A percentile compares a stretch with the other conserved stretches of the same genome.
Evolutionary conservation across 2,797 vertebrate genomes (phyloP).

Genomic region (Squalus acanthias): DNA sequence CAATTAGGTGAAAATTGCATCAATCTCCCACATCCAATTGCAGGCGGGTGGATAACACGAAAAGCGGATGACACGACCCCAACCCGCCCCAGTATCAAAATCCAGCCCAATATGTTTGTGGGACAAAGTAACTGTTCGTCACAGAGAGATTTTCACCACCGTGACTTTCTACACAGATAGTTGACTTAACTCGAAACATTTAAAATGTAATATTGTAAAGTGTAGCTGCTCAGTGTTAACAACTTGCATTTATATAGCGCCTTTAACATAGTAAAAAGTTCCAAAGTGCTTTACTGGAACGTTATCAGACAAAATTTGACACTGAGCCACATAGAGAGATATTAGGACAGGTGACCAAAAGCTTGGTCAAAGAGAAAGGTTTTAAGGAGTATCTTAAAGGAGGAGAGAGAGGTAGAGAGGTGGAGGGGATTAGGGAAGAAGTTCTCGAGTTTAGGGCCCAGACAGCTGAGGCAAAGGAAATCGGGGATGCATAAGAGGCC

Average conservation of each 20-base stretch:
- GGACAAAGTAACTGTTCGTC: not conserved
- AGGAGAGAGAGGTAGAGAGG: too few species aligned
- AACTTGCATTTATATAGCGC: not conserved
- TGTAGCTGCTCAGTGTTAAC: not conserved
- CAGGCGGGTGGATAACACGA: too few species aligned
- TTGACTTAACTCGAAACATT: not conserved
- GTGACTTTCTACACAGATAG: not conserved
- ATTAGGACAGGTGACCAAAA: not conserved
- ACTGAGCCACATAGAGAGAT: not conserved
- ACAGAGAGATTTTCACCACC: too few species aligned
- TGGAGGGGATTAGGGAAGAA: not conserved
- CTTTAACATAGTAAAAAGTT: not conserved
- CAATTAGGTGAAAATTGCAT: too few species aligned
- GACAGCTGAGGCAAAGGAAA: too few species aligned
- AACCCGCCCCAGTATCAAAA: too few species aligned
- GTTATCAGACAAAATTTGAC: not conserved
- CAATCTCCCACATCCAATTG: too few species aligned
- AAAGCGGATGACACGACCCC: too few species aligned
- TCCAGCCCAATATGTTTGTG: not conserved
- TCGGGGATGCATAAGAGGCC: too few species aligned
- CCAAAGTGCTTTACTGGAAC: not conserved
- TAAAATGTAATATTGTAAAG: too few species aligned
- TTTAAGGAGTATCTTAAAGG: too few species aligned
- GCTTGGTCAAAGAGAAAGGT: too few species aligned
- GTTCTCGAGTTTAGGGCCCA: not conserved